Evolutionary conservation across 2,113 vertebrate genomes (phyloP), one percentile per base, ranked within the genome.

Genomic region (Pygoscelis antarcticus): DNA sequence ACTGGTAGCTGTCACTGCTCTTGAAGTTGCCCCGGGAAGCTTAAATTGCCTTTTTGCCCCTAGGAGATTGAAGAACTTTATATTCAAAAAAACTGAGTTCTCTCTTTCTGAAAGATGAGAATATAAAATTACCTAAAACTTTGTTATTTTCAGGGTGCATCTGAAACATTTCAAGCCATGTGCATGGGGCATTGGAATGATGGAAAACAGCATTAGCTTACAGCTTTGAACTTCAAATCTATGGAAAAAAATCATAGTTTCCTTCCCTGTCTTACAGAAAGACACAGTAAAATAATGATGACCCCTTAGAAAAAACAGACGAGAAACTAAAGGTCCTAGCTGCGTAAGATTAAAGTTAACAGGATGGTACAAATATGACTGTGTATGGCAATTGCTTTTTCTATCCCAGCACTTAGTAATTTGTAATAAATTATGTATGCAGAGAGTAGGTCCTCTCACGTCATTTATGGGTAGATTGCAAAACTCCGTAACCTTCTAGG

Each of bases 401-500:
- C 54, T 87, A 14, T 54, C 16, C 34, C 42, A 79, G 29, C n/a
- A 71, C 27, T 82, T 27, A 68, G 58, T 36, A 38, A 70, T 77
- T 86, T 71, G 30, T 77, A 87, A 90, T 92, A 86, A 89, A 74
- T 93, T 38, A 62, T 29, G 15, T 70, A 60, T 69, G 61, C 40
- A 64, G 26, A 72, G 40, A 68, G 47, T 71, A 3, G 1, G 23
- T 57, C 40, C 34, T 84, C 38, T 82, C 34, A 71, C 8, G 16
- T 93, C 78, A 81, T 90, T 89, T 92, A 68, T 22, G 89, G 60
- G 26, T 55, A 81, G 64, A 83, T 34, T 91, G 94, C 80, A 91
- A 91, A 93, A 90, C 42, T 89, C 49, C 0, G 2, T 66, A 65
- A 42, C n/a, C 12, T 79, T 90, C 42, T 68, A 27, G n/a, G 78